Evolutionary conservation across 2,888 invertebrate species (phyloP), one percentile per base, ranked within the genome.

Genomic region (Synanthedon formicaeformis): DNA sequence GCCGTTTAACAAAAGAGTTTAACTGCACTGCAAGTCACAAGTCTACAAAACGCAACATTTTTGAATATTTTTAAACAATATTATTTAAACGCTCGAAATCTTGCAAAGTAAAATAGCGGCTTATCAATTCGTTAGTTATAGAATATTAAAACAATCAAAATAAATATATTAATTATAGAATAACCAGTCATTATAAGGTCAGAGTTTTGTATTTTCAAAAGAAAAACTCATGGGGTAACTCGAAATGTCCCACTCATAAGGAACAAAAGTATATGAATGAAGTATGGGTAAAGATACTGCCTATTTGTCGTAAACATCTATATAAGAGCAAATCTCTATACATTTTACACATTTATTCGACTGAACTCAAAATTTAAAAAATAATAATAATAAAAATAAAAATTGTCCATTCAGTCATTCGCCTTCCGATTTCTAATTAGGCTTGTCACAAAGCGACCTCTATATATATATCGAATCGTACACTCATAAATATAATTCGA

Each of bases 281-380:
- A 66, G 61, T 67, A 60, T 52, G 59, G 67, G 73, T 56, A 79
- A 80, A 61, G 83, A 85, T 84, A 83, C 86, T 84, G 84, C 83
- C 86, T 84, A 81, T 72, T 67, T 71, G 80, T 81, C 70, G 60
- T 69, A 68, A 74, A 86, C 86, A 86, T 84, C 86, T 87, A 86
- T 23, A 23, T 72, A 61, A 73, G 76, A 79, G 75, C 77, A 77
- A 80, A 73, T 78, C 64, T 80, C 80, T 86, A 84, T 83, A 78
- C 75, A 81, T 69, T 76, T 77, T 83, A 85, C 82, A 85, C 83
- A 82, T 75, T 76, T 64, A 73, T 65, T 69, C 65, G 59, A 65
- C 62, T 60, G 58, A 60, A 55, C 69, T 64, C 61, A 60, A 69
- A 66, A 66, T 58, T 70, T 69, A 67, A 48, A 40, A 23, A 58